Conservation (phyloP, 2,888 invertebrate genomes). For the Oxyteleia sp. region DNA sequence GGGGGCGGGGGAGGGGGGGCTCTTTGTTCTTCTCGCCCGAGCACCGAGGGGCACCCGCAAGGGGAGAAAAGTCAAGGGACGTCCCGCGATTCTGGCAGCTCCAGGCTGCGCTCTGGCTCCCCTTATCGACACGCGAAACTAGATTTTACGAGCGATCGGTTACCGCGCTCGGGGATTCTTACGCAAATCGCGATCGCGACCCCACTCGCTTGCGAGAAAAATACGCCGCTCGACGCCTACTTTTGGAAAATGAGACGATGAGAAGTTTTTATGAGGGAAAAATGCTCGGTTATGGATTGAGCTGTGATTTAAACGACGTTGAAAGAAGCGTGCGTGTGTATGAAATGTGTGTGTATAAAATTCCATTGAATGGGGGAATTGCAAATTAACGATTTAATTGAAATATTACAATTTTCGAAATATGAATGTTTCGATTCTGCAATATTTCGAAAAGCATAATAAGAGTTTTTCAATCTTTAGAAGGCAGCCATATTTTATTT, state of each 20-base stretch:
- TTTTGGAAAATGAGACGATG: slow-evolving; percentile 50
- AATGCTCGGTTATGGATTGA: too few species aligned
- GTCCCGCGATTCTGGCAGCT: slow-evolving; percentile 33
- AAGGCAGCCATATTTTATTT: too few species aligned
- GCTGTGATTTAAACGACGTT: too few species aligned
- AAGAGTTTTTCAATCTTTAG: too few species aligned
- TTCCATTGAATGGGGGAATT: too few species aligned
- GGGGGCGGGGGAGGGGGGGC: slow-evolving; percentile 47
- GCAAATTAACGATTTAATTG: too few species aligned
- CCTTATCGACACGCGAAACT: slow-evolving; percentile 83
- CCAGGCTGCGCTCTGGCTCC: slow-evolving; percentile 42
- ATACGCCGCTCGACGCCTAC: slow-evolving; percentile 39
- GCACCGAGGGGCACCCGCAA: slow-evolving; percentile 26
- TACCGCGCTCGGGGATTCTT: slow-evolving; percentile 78
- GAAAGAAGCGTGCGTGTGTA: too few species aligned
- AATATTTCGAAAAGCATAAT: too few species aligned
- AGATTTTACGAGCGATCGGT: slow-evolving; percentile 85
- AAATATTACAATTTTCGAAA: too few species aligned
- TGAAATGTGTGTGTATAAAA: too few species aligned
- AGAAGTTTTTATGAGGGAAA: too few species aligned
- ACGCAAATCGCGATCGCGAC: slow-evolving; percentile 80
- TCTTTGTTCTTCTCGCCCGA: slow-evolving; percentile 43
- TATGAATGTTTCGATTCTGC: too few species aligned
- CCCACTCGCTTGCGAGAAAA: slow-evolving; percentile 72
- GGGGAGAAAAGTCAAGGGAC: slow-evolving; percentile 42